Evolutionary conservation across 2,888 invertebrate genomes (phyloP).

Genomic region (Ceratothoa steindachneri): DNA sequence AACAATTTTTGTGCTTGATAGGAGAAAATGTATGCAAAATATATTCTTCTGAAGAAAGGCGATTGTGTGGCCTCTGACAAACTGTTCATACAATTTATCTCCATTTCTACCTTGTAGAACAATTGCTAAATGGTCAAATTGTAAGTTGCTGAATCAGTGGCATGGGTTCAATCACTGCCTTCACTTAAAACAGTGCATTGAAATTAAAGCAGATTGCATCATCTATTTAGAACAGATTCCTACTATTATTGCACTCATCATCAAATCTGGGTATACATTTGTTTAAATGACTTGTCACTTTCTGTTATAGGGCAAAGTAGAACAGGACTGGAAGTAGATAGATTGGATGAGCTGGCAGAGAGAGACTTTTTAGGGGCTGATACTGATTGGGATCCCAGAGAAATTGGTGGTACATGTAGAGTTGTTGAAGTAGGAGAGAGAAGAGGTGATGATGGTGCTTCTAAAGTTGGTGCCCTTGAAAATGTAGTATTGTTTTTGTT

Average conservation of each 20-base stretch:
- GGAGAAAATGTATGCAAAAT: neutral
- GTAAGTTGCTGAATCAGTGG: too few relatives aligned
- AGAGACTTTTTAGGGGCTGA: neutral
- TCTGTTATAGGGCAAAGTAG: neutral
- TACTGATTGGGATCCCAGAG: neutral
- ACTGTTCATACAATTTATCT: neutral
- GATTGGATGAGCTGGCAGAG: neutral
- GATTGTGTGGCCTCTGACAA: neutral
- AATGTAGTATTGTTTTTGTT: neutral
- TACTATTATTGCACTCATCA: neutral
- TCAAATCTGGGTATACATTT: constrained; percentile 6
- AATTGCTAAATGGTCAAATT: too few relatives aligned
- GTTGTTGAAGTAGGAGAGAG: neutral
- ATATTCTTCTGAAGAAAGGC: neutral
- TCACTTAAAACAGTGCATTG: too few relatives aligned
- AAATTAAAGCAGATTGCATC: neutral
- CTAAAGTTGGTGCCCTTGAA: neutral
- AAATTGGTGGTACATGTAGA: neutral
- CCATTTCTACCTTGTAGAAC: too few relatives aligned
- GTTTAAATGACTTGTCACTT: neutral
- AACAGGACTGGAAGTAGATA: neutral
- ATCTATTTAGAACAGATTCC: neutral
- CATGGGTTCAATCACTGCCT: too few relatives aligned
- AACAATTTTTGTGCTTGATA: neutral
- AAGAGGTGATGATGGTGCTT: neutral